Conservation (phyloP, 2,888 invertebrate genomes). For the Chalcosyrphus nemorum region DNA sequence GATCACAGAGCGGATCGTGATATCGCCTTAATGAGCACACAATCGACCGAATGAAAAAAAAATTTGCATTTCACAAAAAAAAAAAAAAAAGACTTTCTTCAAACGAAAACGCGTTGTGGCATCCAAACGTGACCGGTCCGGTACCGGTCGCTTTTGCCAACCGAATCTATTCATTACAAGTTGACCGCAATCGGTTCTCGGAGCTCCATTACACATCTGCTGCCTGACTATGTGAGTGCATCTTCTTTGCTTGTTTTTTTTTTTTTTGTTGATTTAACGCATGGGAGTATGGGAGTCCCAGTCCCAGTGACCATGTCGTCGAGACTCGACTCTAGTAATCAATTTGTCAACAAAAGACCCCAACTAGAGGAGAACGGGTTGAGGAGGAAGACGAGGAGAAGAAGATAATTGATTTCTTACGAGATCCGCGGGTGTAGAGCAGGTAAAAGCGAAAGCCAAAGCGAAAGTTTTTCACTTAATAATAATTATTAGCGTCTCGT, state of each 20-base stretch:
- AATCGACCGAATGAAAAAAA: conserved; percentile 2
- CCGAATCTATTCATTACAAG: conserved; percentile 24
- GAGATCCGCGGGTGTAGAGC: conserved; percentile 5
- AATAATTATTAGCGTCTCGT: conserved; percentile 31
- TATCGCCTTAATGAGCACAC: conserved; percentile 27
- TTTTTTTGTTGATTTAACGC: conserved; percentile 18
- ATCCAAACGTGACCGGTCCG: conserved; percentile 33
- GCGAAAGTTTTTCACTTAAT: conserved; percentile 43
- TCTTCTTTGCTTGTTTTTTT: neutral
- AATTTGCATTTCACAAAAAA: conserved; percentile 33
- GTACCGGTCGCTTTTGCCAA: conserved; percentile 3
- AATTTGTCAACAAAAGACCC: conserved; percentile 41
- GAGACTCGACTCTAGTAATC: no score
- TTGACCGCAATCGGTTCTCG: conserved; percentile 1
- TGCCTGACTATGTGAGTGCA: neutral
- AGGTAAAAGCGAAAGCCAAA: conserved; percentile 37
- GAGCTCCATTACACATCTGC: neutral
- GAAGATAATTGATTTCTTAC: neutral
- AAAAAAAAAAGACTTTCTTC: conserved; percentile 39
- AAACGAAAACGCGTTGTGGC: neutral
- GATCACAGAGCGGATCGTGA: conserved; percentile 6
- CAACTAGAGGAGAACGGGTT: neutral
- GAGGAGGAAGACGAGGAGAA: neutral
- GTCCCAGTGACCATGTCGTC: no score
- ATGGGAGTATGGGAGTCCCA: no score